These are phyloP conservation scores for Toxotes lorentzi DNA, from an alignment of 2,797 vertebrate genomes.

Conservation along the genomic window DNA sequence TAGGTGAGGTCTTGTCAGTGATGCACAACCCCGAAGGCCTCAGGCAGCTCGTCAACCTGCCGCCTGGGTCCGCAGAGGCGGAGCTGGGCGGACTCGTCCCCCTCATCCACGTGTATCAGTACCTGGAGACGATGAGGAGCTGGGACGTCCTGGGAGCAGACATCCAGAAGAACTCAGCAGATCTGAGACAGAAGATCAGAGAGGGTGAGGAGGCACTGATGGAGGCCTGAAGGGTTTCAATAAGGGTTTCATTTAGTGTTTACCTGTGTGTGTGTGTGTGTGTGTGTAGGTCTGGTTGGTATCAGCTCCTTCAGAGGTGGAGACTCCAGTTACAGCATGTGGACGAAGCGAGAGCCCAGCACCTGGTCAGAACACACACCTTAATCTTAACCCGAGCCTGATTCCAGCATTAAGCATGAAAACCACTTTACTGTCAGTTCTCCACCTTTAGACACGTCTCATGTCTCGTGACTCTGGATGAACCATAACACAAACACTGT, in stretches of 20 bases:
- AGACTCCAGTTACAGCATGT: slow-evolving; percentile 90
- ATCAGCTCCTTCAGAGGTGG: slow-evolving; percentile 86
- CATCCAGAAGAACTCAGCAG: slow-evolving; percentile 55
- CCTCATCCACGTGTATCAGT: slow-evolving; percentile 87
- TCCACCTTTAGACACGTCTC: no score
- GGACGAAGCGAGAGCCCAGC: slow-evolving; percentile 82
- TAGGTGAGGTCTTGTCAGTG: slow-evolving; percentile 86
- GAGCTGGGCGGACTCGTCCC: slow-evolving; percentile 86
- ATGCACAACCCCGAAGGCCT: slow-evolving; percentile 81
- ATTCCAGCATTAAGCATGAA: not conserved
- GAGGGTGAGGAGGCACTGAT: slow-evolving; percentile 82
- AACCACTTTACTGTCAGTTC: no score
- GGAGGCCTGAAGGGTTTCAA: not conserved
- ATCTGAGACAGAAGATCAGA: slow-evolving; percentile 81
- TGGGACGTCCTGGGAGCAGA: slow-evolving; percentile 85
- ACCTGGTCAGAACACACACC: slow-evolving; percentile 87
- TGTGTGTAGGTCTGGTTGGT: slow-evolving; percentile 84
- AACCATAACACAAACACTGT: no score
- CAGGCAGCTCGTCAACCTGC: slow-evolving; percentile 81
- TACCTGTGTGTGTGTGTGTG: slow-evolving; percentile 1
- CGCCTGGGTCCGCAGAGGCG: slow-evolving; percentile 86
- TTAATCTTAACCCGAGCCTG: not conserved
- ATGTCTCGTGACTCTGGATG: no score
- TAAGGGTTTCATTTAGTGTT: not conserved
- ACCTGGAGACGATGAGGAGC: slow-evolving; percentile 83